Percentiles rank a stretch among this genome's conserved stretches.
These are phyloP conservation scores for roundworm (Caenorhabditis elegans) DNA, from an alignment of 1,140 invertebrate genomes.

Conservation along the genomic window WBcel235 BX284603.4:5601501-5602000, in stretches of 20 bases:
- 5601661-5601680: too few relatives aligned
- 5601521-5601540: background rate
- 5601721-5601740: background rate
- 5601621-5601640: conserved; percentile 2
- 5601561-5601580: background rate
- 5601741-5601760: background rate
- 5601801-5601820: background rate
- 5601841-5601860: background rate
- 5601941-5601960: background rate
- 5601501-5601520: background rate
- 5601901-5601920: background rate
- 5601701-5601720: background rate
- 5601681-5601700: background rate
- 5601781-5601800: too few relatives aligned
- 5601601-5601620: background rate
- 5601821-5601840: background rate
- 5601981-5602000: too few relatives aligned
- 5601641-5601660: background rate
- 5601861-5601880: background rate
- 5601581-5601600: background rate
- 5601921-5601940: background rate
- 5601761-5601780: background rate
- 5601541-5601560: background rate
- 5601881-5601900: background rate
- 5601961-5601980: background rate